Evolutionary conservation across 2,888 invertebrate species (phyloP), one percentile per base, ranked within the genome.

Genomic region (Melangyna quadrimaculata): DNA sequence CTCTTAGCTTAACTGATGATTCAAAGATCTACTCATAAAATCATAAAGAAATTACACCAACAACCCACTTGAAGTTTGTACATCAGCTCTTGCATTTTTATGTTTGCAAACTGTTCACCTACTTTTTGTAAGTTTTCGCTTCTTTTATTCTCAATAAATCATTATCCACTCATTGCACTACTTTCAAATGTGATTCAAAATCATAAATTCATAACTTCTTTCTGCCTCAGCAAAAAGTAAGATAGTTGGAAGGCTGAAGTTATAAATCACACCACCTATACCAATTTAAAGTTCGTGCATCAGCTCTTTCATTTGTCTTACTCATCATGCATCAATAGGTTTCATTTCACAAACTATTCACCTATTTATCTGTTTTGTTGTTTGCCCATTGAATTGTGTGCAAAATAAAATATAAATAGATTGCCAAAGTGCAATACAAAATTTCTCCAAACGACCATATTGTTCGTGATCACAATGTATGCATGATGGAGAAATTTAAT

Each of bases 401-500:
- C 55, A 55, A 35, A 45, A 59, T 29, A 24, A 1, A 40, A 57
- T 40, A 40, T 40, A 40, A 59, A 32, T 45, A 12, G 27, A 82
- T 51, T 51, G n/a, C 5, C 59, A 53, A 29, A 17, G 65, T 40
- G 67, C 32, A 55, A 51, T 9, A 14, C 4, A 22, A 65, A 78
- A 55, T 83, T 83, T 83, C 79, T 79, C 83, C 65, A 22, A 74
- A 74, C 70, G 43, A 67, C 55, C 78, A 78, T 83, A 74, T 51
- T 71, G 70, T 79, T 61, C 19, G 24, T 48, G 51, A 29, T 19
- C 29, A 51, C 22, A 22, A 27, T 51, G 32, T 35, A 5, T 29
- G 67, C 19, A 7, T 24, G 24, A 7, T 24, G 24, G 67, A 24
- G 67, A 48, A 35, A 67, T 35, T 67, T 67, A n/a, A n/a, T 67